phyloP scores from a whole-genome alignment of 1,140 invertebrate genomes.

The Acyrthosiphon pisum region DNA sequence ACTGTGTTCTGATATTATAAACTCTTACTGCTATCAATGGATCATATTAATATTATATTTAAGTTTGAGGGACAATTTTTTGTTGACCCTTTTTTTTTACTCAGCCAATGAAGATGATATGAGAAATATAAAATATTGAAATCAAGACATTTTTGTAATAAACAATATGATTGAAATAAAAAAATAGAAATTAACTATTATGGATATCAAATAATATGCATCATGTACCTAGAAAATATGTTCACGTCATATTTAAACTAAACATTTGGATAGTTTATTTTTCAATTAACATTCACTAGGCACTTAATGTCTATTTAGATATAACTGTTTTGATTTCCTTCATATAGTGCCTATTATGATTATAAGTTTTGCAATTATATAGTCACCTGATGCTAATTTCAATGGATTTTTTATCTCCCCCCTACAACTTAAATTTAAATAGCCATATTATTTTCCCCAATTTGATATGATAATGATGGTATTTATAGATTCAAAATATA shows the following conservation, averaged over 20 bases:
- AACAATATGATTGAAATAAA: background rate
- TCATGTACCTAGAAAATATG: too few relatives aligned
- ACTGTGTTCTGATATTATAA: background rate
- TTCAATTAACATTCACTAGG: background rate
- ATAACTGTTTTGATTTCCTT: too few relatives aligned
- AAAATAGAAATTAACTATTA: too few relatives aligned
- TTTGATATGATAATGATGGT: too few relatives aligned
- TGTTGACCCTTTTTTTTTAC: background rate
- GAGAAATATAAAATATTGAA: background rate
- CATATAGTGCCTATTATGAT: too few relatives aligned
- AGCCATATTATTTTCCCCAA: too few relatives aligned
- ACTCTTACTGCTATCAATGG: background rate
- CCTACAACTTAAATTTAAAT: too few relatives aligned
- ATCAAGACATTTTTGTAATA: too few relatives aligned
- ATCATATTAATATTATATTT: background rate
- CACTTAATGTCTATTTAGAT: background rate
- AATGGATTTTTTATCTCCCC: too few relatives aligned
- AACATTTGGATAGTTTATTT: background rate
- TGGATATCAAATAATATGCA: background rate
- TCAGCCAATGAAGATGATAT: background rate
- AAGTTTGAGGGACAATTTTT: background rate
- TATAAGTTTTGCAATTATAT: too few relatives aligned
- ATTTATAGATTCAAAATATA: too few relatives aligned
- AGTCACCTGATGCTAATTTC: too few relatives aligned
- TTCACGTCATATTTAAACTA: background rate